A percentile compares a stretch with the other conserved stretches of the same genome.
Evolutionary conservation across 2,888 invertebrate species (phyloP).

Genomic region (Gari tellinella): DNA sequence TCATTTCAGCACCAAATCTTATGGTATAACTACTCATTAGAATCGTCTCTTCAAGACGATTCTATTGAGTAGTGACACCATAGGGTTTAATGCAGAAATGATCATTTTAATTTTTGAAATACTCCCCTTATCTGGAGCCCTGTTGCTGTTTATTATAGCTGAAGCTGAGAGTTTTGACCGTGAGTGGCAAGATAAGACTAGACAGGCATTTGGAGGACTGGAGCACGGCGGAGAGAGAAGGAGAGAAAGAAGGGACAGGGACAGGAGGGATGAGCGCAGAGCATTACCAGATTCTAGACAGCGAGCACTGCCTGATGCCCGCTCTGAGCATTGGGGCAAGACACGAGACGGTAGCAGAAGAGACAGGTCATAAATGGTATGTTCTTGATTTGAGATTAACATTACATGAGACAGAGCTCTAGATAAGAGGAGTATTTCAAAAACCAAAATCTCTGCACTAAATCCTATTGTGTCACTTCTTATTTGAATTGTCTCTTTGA

Average conservation of each 20-base stretch:
- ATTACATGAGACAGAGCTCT: too few species aligned
- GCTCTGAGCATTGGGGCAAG: slow-evolving; percentile 50
- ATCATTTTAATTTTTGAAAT: background rate
- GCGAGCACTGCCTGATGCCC: slow-evolving; percentile 32
- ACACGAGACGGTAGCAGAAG: slow-evolving; percentile 19
- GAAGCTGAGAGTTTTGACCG: slow-evolving; percentile 69
- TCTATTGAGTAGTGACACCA: too few species aligned
- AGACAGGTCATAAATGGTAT: slow-evolving; percentile 19
- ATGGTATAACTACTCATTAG: too few species aligned
- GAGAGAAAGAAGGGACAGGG: background rate
- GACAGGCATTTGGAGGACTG: slow-evolving; percentile 41
- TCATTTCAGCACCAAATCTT: too few species aligned
- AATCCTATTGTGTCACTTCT: too few species aligned
- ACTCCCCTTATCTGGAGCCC: background rate
- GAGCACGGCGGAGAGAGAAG: background rate
- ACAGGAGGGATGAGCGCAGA: slow-evolving; percentile 7
- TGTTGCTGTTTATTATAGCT: slow-evolving; percentile 62
- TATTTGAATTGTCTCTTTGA: too few species aligned
- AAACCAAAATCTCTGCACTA: too few species aligned
- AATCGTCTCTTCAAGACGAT: too few species aligned
- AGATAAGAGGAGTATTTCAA: too few species aligned
- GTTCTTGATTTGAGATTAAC: too few species aligned
- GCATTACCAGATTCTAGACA: background rate
- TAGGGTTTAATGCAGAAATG: too few species aligned
- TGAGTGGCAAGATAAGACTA: slow-evolving; percentile 71